These are phyloP conservation scores for Stylophora pistillata DNA, from an alignment of 64 coral and sea anemone genomes.

Conservation along the genomic window DNA sequence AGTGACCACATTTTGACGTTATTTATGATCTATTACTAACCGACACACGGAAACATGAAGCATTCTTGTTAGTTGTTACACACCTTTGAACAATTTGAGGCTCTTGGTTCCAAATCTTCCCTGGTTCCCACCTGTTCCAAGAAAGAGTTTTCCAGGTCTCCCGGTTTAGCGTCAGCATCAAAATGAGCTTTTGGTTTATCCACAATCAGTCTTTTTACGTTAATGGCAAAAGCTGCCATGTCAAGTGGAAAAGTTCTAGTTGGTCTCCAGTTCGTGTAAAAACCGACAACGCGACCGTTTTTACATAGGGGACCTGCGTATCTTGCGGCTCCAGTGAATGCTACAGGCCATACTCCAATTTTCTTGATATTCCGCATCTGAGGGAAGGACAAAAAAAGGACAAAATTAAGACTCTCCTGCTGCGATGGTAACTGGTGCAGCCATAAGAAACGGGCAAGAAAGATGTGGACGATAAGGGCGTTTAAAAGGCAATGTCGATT, in stretches of 20 bases:
- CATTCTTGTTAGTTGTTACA: neutral
- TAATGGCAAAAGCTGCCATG: constrained; percentile 96
- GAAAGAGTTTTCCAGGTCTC: constrained; percentile 79
- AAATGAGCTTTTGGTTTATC: constrained; percentile 59
- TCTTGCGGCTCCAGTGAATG: constrained; percentile 84
- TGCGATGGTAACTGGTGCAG: no score
- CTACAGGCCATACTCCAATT: constrained; percentile 96
- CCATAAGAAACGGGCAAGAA: no score
- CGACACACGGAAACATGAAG: no score
- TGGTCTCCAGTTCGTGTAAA: constrained; percentile 90
- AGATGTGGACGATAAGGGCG: no score
- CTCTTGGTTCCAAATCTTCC: constrained; percentile 64
- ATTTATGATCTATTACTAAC: no score
- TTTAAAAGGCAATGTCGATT: no score
- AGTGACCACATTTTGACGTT: no score
- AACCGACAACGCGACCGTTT: constrained; percentile 73
- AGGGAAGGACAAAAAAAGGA: neutral
- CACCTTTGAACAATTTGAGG: constrained; percentile 91
- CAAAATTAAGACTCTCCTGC: no score
- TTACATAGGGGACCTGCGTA: constrained; percentile 92
- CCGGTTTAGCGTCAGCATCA: constrained; percentile 66
- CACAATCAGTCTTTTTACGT: constrained; percentile 54
- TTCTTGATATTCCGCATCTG: constrained; percentile 80
- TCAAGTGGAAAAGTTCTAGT: constrained; percentile 89
- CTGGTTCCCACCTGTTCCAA: constrained; percentile 72